These are phyloP conservation scores for Stomatorhinus ivindoensis DNA, from an alignment of 2,113 vertebrate species.

Conservation along the genomic window DNA sequence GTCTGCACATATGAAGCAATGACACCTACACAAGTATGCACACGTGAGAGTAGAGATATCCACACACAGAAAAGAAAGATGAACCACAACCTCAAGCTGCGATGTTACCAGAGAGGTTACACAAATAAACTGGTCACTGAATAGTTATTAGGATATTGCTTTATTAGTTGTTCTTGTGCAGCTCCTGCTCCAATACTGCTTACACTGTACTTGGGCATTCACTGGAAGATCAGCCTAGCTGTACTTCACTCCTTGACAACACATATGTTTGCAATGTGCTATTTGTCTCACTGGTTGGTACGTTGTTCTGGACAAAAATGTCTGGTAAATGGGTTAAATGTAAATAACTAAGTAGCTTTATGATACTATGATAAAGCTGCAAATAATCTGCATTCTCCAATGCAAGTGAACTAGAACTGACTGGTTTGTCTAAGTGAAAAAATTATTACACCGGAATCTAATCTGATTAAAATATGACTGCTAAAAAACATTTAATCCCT, in stretches of 20 bases:
- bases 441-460: not conserved
- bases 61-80: not conserved
- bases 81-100: not conserved
- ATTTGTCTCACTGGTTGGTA: not conserved
- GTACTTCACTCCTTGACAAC: not conserved
- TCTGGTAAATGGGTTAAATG: not conserved
- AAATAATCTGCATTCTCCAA: not conserved
- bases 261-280: not conserved
- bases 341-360: not conserved
- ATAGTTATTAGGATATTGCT: not conserved
- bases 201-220: not conserved
- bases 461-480: conserved; percentile 10
- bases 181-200: not conserved
- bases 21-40: not conserved
- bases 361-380: not conserved
- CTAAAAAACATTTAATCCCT: conserved; percentile 8
- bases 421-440: not conserved
- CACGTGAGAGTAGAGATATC: not conserved
- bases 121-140: not conserved
- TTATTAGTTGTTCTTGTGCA: not conserved
- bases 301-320: not conserved
- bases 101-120: not conserved
- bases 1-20: not conserved
- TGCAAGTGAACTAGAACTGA: not conserved
- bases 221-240: not conserved